These are phyloP conservation scores for Colletes collaris DNA, from an alignment of 2,888 invertebrate genomes.

Conservation along the genomic window DNA sequence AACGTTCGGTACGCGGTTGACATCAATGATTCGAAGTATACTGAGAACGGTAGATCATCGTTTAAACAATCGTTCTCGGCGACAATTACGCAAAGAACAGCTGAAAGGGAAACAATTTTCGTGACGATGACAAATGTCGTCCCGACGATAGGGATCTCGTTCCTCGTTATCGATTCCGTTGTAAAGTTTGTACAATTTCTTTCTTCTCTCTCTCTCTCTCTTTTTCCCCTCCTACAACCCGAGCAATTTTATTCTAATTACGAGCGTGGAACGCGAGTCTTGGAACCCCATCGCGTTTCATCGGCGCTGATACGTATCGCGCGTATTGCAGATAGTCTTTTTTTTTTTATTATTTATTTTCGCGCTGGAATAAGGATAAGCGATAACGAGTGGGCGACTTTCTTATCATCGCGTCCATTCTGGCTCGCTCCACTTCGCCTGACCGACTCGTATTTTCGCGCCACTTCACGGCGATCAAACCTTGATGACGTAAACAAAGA, in stretches of 20 bases:
- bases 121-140: constrained; percentile 13
- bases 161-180: constrained; percentile 14
- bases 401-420: constrained; percentile 72
- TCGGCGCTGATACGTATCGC: constrained; percentile 43
- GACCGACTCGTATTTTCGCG: constrained; percentile 67
- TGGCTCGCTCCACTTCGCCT: constrained; percentile 72
- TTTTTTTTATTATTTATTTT: constrained; percentile 1
- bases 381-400: constrained; percentile 52
- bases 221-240: background rate
- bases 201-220: background rate
- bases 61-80: too few relatives aligned
- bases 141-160: background rate
- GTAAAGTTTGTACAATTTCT: constrained; percentile 7
- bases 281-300: constrained; percentile 31
- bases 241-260: constrained; percentile 37
- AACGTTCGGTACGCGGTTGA: too few relatives aligned
- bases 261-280: constrained; percentile 1
- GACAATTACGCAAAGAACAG: too few relatives aligned
- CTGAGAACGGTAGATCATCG: too few relatives aligned
- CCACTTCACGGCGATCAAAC: constrained; percentile 47
- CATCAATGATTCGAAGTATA: too few relatives aligned
- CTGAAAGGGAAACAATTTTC: background rate
- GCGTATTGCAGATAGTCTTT: constrained; percentile 43
- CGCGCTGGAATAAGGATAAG: constrained; percentile 50
- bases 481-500: background rate